These are phyloP conservation scores for Leptinotarsa texana DNA, from an alignment of 1,140 invertebrate genomes.

Conservation along the genomic window DNA sequence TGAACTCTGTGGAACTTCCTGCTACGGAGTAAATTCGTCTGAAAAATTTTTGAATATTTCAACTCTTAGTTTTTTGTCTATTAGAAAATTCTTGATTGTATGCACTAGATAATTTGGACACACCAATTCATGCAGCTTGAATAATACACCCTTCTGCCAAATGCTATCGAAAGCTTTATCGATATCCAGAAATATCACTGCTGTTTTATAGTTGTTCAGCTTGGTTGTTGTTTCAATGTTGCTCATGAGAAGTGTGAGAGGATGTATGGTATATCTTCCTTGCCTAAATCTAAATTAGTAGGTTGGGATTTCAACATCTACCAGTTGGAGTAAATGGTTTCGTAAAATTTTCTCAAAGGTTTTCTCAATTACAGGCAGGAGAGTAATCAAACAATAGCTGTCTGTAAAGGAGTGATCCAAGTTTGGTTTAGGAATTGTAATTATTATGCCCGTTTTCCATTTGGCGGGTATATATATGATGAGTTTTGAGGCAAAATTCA, in stretches of 20 bases:
- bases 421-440: neutral
- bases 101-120: no score
- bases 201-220: no score
- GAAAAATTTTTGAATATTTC: no score
- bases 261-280: neutral
- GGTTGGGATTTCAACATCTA: neutral
- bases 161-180: no score
- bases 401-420: no score
- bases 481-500: conserved; percentile 7
- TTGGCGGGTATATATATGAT: neutral
- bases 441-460: neutral
- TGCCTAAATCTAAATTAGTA: neutral
- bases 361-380: neutral
- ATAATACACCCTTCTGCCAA: no score
- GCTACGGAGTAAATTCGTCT: no score
- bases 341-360: neutral
- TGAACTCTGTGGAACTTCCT: no score
- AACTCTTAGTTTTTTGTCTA: neutral
- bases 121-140: no score
- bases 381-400: no score
- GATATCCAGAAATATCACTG: no score
- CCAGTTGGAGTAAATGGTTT: neutral
- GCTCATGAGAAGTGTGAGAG: neutral
- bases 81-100: neutral
- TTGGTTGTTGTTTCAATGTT: neutral